Evolutionary conservation across 2,113 vertebrate species (phyloP).

Genomic region (Willisornis vidua): DNA sequence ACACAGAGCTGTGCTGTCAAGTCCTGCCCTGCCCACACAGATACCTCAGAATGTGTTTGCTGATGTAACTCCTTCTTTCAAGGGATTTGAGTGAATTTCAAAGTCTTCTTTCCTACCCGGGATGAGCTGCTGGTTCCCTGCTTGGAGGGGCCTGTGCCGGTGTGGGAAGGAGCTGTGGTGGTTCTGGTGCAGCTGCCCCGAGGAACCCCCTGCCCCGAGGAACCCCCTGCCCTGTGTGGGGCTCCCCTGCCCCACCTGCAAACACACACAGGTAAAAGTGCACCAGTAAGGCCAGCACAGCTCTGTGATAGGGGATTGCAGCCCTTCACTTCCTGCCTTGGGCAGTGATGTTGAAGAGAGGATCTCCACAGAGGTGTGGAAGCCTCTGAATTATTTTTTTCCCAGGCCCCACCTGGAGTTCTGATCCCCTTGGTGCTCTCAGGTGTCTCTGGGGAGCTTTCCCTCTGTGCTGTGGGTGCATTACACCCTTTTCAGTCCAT

Average conservation of each 20-base stretch:
- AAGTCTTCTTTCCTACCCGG: not conserved
- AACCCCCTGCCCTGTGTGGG: not conserved
- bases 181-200: not conserved
- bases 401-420: fast-evolving
- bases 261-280: not conserved
- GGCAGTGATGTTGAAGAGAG: not conserved
- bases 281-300: fast-evolving
- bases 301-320: not conserved
- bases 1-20: not conserved
- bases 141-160: not conserved
- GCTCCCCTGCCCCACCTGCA: not conserved
- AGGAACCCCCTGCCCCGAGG: not conserved
- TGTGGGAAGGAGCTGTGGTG: not conserved
- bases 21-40: not conserved
- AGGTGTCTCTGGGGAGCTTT: not conserved
- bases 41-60: not conserved
- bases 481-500: not conserved
- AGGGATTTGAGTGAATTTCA: not conserved
- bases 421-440: not conserved
- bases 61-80: not conserved
- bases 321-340: not conserved
- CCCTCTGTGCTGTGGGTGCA: not conserved
- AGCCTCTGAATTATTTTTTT: not conserved
- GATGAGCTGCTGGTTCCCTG: not conserved
- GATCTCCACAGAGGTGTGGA: not conserved